Evolutionary conservation across 2,797 vertebrate genomes (phyloP).

Genomic region (Graptemys geographica): DNA sequence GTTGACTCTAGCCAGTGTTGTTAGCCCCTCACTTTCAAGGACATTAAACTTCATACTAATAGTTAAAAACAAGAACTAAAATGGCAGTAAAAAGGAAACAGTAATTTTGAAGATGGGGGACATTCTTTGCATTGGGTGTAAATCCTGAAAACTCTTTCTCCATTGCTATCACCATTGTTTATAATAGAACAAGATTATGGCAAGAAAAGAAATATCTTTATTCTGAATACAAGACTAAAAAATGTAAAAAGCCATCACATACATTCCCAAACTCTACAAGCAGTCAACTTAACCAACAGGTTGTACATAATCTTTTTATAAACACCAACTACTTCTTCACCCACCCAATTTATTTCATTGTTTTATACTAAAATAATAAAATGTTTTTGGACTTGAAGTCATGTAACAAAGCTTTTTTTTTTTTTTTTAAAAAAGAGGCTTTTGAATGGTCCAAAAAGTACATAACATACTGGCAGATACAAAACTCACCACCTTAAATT

Average conservation of each 20-base stretch:
- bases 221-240: constrained; percentile 33
- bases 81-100: too few relatives aligned
- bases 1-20: too few relatives aligned
- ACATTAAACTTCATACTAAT: too few relatives aligned
- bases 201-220: constrained; percentile 25
- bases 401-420: neutral
- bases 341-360: constrained; percentile 12
- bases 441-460: neutral
- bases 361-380: constrained; percentile 17
- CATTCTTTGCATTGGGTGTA: too few relatives aligned
- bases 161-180: neutral
- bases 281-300: too few relatives aligned
- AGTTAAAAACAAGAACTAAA: too few relatives aligned
- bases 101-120: too few relatives aligned
- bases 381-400: constrained; percentile 11
- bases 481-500: constrained; percentile 13
- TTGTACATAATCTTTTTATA: too few relatives aligned
- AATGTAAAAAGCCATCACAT: neutral
- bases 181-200: neutral
- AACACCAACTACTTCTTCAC: constrained; percentile 17
- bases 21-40: too few relatives aligned
- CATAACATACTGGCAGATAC: neutral
- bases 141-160: too few relatives aligned
- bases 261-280: constrained; percentile 12
- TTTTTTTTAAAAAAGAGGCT: neutral